Conservation (phyloP, 2,113 vertebrate genomes). For the Excalfactoria chinensis region DNA sequence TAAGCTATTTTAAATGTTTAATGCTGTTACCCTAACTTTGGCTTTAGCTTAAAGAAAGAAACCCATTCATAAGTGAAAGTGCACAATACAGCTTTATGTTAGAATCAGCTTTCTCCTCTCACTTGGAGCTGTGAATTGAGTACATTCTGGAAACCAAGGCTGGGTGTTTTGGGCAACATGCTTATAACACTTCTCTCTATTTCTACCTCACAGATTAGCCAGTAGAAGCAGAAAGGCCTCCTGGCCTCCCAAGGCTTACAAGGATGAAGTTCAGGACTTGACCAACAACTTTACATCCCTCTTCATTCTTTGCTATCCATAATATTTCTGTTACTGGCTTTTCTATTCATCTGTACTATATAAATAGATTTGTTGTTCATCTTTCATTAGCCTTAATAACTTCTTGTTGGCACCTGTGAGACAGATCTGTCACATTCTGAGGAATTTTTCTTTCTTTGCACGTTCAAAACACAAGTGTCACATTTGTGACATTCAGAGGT, state of each 20-base stretch:
- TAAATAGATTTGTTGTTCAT: neutral
- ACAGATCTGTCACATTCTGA: neutral
- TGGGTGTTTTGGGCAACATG: neutral
- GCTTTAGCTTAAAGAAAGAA: neutral
- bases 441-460: neutral
- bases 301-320: neutral
- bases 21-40: neutral
- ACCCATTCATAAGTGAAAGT: neutral
- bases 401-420: neutral
- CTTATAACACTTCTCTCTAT: neutral
- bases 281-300: neutral
- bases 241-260: neutral
- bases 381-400: neutral
- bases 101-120: neutral
- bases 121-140: neutral
- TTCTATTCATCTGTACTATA: neutral
- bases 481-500: neutral
- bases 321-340: neutral
- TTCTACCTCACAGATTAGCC: neutral
- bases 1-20: neutral
- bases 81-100: fast-evolving
- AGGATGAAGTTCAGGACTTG: neutral
- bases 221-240: neutral
- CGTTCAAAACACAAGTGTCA: neutral
- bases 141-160: neutral